These are phyloP conservation scores for Limonius californicus DNA, from an alignment of 1,140 invertebrate species.

Conservation along the genomic window DNA sequence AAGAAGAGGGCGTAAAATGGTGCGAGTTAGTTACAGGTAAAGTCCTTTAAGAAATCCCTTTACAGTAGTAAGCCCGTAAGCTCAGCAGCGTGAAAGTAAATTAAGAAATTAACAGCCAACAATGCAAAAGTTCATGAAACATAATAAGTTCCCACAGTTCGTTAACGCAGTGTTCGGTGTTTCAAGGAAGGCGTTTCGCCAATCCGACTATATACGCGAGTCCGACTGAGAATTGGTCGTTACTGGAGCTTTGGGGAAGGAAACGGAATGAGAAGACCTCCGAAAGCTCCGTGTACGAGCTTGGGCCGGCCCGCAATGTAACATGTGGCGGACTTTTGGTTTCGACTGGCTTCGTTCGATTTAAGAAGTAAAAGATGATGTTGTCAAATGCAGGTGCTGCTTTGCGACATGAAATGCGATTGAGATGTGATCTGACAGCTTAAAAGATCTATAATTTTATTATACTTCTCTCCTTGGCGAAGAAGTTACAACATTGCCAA, in stretches of 20 bases:
- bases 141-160: conserved; percentile 1
- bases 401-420: conserved; percentile 31
- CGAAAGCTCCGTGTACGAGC: background rate
- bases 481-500: no score
- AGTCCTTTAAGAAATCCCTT: background rate
- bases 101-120: conserved; percentile 2
- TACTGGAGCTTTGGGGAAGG: background rate
- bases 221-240: no score
- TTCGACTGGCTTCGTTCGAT: conserved; percentile 23
- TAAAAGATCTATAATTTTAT: conserved; percentile 32
- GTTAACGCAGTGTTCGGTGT: conserved; percentile 1
- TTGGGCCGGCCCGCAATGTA: background rate
- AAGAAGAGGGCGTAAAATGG: background rate
- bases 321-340: conserved; percentile 17
- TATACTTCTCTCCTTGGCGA: conserved; percentile 23
- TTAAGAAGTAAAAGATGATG: conserved; percentile 35
- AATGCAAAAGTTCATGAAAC: conserved; percentile 10
- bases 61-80: background rate
- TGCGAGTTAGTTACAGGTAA: conserved; percentile 6
- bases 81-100: conserved; percentile 1
- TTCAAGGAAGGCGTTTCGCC: background rate
- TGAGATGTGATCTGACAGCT: conserved; percentile 30
- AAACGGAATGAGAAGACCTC: background rate
- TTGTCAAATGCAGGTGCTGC: conserved; percentile 30
- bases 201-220: no score